phyloP scores from a whole-genome alignment of 2,797 vertebrate species.

The Monodelphis domestica region DNA sequence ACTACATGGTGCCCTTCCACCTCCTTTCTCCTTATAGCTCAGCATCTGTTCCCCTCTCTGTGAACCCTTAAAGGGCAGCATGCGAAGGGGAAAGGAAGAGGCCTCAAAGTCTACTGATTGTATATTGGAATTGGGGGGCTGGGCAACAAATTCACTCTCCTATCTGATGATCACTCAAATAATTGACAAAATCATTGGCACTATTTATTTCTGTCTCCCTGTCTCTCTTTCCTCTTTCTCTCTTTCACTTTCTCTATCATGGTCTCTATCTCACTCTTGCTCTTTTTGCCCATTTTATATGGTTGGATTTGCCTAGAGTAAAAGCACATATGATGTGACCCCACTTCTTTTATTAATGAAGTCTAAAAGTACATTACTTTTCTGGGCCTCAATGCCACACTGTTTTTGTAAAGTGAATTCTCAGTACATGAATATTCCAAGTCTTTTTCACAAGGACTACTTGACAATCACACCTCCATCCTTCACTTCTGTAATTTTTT shows the following conservation, averaged over 20 bases:
- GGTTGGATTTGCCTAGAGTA: not conserved
- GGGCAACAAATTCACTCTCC: not conserved
- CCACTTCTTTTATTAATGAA: not conserved
- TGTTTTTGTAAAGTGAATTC: not conserved
- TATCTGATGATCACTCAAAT: not conserved
- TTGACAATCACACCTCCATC: not conserved
- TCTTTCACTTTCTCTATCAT: not conserved
- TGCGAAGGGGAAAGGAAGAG: not conserved
- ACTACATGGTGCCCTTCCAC: not conserved
- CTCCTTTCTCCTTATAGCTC: not conserved
- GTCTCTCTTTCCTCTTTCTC: not conserved
- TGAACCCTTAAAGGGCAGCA: too few relatives aligned
- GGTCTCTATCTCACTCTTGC: not conserved
- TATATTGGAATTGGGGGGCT: not conserved
- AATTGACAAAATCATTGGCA: not conserved
- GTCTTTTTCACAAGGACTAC: not conserved
- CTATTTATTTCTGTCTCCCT: not conserved
- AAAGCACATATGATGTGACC: not conserved
- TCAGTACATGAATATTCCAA: not conserved
- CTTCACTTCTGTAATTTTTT: not conserved
- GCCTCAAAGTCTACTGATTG: not conserved
- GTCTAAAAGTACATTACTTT: not conserved
- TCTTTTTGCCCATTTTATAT: not conserved
- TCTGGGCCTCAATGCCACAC: not conserved
- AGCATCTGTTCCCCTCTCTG: too few relatives aligned